These are phyloP conservation scores for Gasterosteus aculeatus DNA, from an alignment of 2,113 vertebrate genomes.

Conservation along the genomic window DNA sequence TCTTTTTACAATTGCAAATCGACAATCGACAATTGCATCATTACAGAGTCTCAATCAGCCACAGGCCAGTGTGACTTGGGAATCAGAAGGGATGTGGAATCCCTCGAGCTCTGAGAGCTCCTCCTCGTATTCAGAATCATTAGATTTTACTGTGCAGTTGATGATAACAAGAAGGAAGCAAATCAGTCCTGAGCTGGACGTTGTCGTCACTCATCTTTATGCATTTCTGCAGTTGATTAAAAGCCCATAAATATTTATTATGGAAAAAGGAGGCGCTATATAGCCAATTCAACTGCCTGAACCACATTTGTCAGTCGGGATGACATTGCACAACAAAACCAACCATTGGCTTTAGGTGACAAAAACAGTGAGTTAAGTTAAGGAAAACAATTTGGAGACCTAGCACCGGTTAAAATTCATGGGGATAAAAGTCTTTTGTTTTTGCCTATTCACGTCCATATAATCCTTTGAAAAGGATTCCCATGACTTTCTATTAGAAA, in stretches of 20 bases:
- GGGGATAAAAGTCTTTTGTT: background rate
- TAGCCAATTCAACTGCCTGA: background rate
- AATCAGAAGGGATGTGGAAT: background rate
- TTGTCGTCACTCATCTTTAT: background rate
- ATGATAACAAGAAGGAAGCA: background rate
- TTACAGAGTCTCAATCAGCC: background rate
- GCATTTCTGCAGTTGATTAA: background rate
- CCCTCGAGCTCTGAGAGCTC: background rate
- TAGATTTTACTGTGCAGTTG: background rate
- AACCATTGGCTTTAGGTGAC: background rate
- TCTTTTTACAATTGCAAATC: background rate
- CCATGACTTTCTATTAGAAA: too few relatives aligned
- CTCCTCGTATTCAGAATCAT: background rate
- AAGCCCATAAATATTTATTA: background rate
- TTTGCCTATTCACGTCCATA: background rate
- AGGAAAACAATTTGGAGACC: background rate
- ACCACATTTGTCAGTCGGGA: background rate
- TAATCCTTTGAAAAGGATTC: too few relatives aligned
- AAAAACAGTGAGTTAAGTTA: background rate
- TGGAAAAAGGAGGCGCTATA: background rate
- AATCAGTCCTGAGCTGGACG: background rate
- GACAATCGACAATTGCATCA: constrained; percentile 3
- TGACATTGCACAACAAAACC: background rate
- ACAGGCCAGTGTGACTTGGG: background rate
- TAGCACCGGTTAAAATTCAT: background rate